A percentile compares a stretch with the other conserved stretches of the same genome.
phyloP scores from a whole-genome alignment of 1,140 invertebrate genomes.

The Pectinophora gossypiella region DNA sequence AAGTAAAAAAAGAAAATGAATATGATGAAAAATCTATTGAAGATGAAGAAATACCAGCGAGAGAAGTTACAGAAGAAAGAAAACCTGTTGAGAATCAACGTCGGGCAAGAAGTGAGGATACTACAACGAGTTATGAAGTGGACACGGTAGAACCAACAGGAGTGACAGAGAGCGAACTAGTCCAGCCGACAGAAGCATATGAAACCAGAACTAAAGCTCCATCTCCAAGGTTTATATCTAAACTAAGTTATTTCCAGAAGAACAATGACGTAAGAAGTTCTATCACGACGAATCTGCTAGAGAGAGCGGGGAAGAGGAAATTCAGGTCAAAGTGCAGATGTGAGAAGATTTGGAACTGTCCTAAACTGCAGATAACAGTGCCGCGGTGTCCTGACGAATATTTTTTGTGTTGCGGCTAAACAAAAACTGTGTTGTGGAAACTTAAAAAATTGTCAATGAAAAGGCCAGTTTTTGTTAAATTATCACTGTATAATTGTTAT shows the following conservation, averaged over 20 bases:
- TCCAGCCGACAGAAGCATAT: conserved; percentile 14
- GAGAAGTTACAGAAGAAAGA: background rate
- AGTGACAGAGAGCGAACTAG: conserved; percentile 18
- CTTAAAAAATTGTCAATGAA: too few relatives aligned
- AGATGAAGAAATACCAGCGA: background rate
- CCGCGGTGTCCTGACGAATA: conserved; percentile 68
- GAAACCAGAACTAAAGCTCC: conserved; percentile 18
- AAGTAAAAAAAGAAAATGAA: background rate
- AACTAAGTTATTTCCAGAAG: conserved; percentile 47
- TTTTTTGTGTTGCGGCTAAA: conserved; percentile 66
- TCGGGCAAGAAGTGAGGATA: conserved; percentile 24
- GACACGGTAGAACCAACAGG: conserved; percentile 21
- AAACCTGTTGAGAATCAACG: conserved; percentile 3
- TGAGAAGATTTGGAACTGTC: conserved; percentile 70
- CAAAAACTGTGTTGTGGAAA: conserved; percentile 19
- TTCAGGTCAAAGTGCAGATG: conserved; percentile 62
- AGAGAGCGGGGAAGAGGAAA: conserved; percentile 32
- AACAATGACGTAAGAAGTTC: conserved; percentile 13
- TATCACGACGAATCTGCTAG: conserved; percentile 29
- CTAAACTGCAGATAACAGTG: conserved; percentile 65
- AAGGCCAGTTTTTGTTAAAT: too few relatives aligned
- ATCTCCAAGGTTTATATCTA: conserved; percentile 33
- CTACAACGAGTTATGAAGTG: conserved; percentile 21
- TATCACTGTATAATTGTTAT: too few relatives aligned
- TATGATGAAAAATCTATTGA: background rate